Percentiles rank a stretch among this genome's conserved stretches.
These are phyloP conservation scores for Gonatopus flavifemur DNA, from an alignment of 1,140 invertebrate species.

Conservation along the genomic window DNA sequence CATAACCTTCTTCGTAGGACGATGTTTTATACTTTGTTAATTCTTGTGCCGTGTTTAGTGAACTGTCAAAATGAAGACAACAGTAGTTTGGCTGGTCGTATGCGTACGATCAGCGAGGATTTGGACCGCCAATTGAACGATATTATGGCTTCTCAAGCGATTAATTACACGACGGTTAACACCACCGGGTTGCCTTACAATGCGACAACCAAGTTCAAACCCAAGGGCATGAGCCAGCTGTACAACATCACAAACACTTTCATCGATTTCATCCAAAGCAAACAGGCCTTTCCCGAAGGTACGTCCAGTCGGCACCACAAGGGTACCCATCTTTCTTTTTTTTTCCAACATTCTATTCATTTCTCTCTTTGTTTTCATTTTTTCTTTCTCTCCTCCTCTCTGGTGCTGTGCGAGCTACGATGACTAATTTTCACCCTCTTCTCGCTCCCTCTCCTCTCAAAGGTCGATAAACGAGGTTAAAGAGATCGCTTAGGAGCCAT, in stretches of 20 bases:
- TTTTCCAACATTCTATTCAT: background rate
- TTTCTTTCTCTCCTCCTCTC: no score
- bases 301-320: conserved; percentile 30
- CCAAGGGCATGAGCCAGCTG: conserved; percentile 68
- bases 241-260: conserved; percentile 67
- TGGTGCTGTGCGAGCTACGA: no score
- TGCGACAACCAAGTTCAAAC: conserved; percentile 63
- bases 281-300: conserved; percentile 61
- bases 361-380: conserved; percentile 1
- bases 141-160: conserved; percentile 50
- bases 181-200: conserved; percentile 57
- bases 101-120: conserved; percentile 49
- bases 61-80: conserved; percentile 12
- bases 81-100: conserved; percentile 17
- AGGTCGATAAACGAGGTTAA: no score
- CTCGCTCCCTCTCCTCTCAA: no score
- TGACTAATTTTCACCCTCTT: no score
- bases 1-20: background rate
- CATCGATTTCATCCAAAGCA: conserved; percentile 61
- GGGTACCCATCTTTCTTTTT: conserved; percentile 1
- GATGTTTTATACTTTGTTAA: background rate
- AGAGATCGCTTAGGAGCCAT: no score
- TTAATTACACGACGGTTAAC: conserved; percentile 53
- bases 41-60: conserved; percentile 15
- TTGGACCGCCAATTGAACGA: conserved; percentile 53